Evolutionary conservation across 2,888 invertebrate species (phyloP).

Genomic region (Ganaspis brasiliensis): DNA sequence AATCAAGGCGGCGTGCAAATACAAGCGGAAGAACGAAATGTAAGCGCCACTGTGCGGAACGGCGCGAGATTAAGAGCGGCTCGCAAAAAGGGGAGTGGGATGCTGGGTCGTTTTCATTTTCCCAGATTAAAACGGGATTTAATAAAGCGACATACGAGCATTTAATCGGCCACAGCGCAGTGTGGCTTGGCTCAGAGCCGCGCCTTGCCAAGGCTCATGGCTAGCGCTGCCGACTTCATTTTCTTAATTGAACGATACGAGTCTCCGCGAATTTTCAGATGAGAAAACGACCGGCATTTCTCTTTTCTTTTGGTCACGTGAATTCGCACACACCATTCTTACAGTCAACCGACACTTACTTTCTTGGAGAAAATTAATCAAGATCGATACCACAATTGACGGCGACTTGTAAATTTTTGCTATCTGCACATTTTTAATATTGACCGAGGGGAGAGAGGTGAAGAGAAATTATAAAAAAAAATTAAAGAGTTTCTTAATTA

Average conservation of each 20-base stretch:
- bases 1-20: constrained; percentile 57
- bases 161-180: constrained; percentile 71
- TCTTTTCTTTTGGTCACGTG: constrained; percentile 44
- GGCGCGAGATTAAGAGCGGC: constrained; percentile 58
- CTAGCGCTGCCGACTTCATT: constrained; percentile 62
- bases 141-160: constrained; percentile 77
- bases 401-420: too few species aligned
- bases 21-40: constrained; percentile 53
- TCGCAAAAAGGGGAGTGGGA: constrained; percentile 49
- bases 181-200: constrained; percentile 64
- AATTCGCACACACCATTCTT: too few species aligned
- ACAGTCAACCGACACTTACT: too few species aligned
- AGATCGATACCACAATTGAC: too few species aligned
- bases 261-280: constrained; percentile 60
- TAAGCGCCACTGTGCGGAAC: constrained; percentile 49
- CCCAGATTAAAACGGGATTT: constrained; percentile 77
- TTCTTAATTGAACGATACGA: constrained; percentile 68
- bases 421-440: too few species aligned
- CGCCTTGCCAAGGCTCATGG: constrained; percentile 57
- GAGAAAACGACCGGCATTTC: constrained; percentile 48
- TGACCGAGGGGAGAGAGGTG: too few species aligned
- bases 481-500: too few species aligned
- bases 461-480: too few species aligned
- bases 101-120: constrained; percentile 72
- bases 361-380: too few species aligned